Conservation (phyloP, 2,113 vertebrate species). For the Calypte anna region DNA sequence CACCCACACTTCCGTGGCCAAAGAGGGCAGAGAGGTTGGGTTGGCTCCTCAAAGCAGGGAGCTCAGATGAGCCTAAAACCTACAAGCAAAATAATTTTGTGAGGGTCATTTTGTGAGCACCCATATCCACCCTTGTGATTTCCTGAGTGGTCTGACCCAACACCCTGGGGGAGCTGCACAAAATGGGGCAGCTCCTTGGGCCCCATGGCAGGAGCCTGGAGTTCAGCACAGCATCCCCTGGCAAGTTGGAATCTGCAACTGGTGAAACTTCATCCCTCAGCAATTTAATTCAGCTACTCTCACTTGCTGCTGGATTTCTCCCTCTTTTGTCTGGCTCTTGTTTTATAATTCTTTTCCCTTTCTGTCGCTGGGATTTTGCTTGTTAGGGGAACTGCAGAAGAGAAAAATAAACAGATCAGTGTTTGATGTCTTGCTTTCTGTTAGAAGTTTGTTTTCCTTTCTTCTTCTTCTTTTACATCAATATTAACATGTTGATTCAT, state of each 20-base stretch:
- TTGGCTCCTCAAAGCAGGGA: neutral
- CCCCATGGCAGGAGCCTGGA: neutral
- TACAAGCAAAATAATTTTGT: neutral
- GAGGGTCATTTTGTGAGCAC: neutral
- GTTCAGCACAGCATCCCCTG: neutral
- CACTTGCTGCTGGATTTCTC: neutral
- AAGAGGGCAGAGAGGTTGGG: neutral
- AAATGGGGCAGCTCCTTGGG: neutral
- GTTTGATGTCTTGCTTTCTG: constrained; percentile 41
- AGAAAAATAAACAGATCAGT: constrained; percentile 50
- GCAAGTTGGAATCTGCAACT: fast-evolving
- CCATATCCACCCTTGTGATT: fast-evolving
- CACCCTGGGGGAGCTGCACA: neutral
- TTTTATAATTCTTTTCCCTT: neutral
- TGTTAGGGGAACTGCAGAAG: constrained; percentile 12
- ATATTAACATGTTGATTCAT: constrained; percentile 58
- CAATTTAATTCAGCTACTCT: neutral
- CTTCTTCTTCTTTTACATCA: constrained; percentile 60
- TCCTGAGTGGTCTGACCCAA: neutral
- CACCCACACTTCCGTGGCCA: fast-evolving
- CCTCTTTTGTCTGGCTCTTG: neutral
- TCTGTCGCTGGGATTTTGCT: neutral
- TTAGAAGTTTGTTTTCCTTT: constrained; percentile 59
- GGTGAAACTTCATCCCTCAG: neutral
- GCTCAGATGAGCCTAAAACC: neutral